phyloP scores from a whole-genome alignment of 2,113 vertebrate species.

The Tapirus terrestris region DNA sequence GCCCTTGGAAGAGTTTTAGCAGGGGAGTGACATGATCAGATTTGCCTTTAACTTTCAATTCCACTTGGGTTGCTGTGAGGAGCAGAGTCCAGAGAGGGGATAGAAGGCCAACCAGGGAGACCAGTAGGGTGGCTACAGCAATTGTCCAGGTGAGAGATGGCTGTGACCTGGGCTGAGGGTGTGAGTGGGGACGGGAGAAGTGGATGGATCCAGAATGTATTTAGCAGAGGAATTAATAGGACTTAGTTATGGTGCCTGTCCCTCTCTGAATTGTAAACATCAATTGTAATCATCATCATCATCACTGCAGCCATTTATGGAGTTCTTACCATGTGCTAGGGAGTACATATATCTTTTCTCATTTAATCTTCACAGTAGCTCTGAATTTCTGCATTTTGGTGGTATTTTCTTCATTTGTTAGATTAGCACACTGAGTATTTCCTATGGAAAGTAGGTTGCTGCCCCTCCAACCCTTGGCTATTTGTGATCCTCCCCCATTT shows the following conservation, averaged over 20 bases:
- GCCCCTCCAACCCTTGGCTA: not conserved
- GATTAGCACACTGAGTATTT: not conserved
- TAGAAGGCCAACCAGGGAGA: not conserved
- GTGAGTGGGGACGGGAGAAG: not conserved
- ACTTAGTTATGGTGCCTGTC: not conserved
- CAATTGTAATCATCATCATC: not conserved
- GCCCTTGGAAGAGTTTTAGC: not conserved
- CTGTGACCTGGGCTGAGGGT: not conserved
- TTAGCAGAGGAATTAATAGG: not conserved
- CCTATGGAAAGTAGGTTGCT: not conserved
- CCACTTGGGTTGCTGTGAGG: not conserved
- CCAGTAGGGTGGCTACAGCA: not conserved
- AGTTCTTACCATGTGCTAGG: not conserved
- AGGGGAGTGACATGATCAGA: not conserved
- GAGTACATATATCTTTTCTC: not conserved
- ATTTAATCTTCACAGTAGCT: not conserved
- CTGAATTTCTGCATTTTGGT: not conserved
- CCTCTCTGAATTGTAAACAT: not conserved
- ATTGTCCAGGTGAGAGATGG: not conserved
- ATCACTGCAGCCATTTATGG: not conserved
- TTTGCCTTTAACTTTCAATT: not conserved
- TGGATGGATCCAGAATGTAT: not conserved
- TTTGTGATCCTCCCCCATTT: not conserved
- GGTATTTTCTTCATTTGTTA: not conserved
- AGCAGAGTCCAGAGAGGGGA: not conserved